phyloP scores from a whole-genome alignment of 2,797 vertebrate species.

The Alectoris magna region DNA sequence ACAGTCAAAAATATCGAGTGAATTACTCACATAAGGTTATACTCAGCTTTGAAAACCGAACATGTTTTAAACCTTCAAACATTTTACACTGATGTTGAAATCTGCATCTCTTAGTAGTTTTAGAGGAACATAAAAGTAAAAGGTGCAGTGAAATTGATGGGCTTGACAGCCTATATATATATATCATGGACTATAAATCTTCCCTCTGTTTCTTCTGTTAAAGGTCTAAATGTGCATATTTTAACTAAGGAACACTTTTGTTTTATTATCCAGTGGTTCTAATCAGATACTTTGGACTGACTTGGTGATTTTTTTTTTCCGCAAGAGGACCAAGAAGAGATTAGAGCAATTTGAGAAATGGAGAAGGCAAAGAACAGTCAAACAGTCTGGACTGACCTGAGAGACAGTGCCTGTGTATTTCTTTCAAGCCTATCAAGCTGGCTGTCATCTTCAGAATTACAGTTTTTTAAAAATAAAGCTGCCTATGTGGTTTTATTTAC shows the following conservation, averaged over 20 bases:
- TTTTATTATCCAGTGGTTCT: background rate
- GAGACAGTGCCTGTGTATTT: background rate
- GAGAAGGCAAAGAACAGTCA: background rate
- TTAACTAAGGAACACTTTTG: background rate
- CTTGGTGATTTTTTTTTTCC: background rate
- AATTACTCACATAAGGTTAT: background rate
- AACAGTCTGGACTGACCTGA: background rate
- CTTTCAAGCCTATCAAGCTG: background rate
- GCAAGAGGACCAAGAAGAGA: background rate
- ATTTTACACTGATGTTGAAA: background rate
- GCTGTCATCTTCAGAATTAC: background rate
- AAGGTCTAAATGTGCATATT: background rate
- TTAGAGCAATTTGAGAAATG: background rate
- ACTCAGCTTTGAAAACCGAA: background rate
- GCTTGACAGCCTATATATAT: background rate
- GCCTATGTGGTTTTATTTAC: background rate
- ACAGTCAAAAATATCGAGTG: background rate
- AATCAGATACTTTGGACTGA: background rate
- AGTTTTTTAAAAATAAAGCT: background rate
- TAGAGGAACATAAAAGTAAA: background rate
- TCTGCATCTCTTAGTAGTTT: background rate
- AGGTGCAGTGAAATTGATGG: background rate
- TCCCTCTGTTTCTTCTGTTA: background rate
- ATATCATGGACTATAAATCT: background rate
- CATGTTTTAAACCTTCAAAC: background rate